Percentiles rank a stretch among this genome's conserved stretches.
Evolutionary conservation across 2,888 invertebrate genomes (phyloP).

Genomic region (Halictus quadricinctus): DNA sequence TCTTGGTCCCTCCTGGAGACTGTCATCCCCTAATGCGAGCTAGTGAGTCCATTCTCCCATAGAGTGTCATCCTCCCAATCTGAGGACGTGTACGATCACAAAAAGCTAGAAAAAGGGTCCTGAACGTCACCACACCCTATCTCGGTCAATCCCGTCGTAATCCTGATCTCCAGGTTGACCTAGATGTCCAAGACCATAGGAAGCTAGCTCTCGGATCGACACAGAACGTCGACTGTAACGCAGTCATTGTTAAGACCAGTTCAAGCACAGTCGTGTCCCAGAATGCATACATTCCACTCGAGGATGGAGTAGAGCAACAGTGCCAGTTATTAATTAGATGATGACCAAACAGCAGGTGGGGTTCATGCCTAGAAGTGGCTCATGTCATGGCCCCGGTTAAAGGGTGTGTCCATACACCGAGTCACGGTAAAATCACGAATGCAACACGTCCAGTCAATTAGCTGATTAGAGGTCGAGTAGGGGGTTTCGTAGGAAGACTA

Average conservation of each 20-base stretch:
- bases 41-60: too few species aligned
- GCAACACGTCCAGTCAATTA: conserved; percentile 45
- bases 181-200: not conserved
- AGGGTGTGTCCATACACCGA: conserved; percentile 35
- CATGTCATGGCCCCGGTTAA: conserved; percentile 56
- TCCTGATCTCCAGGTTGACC: not conserved
- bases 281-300: not conserved
- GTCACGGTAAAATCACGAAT: not conserved
- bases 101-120: not conserved
- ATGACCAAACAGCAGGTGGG: conserved; percentile 44
- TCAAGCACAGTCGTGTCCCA: not conserved
- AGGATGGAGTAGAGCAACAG: conserved; percentile 17
- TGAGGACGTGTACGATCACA: not conserved
- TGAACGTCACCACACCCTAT: too few species aligned
- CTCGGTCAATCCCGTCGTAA: not conserved
- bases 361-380: conserved; percentile 47
- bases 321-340: conserved; percentile 67
- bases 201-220: not conserved
- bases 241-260: not conserved
- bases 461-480: conserved; percentile 40
- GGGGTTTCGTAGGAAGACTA: not conserved
- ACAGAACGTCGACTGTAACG: not conserved
- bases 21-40: too few species aligned
- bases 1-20: too few species aligned
- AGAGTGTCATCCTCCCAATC: too few species aligned